These are phyloP conservation scores for Heterohyrax brucei DNA, from an alignment of 2,797 vertebrate species.

Conservation along the genomic window DNA sequence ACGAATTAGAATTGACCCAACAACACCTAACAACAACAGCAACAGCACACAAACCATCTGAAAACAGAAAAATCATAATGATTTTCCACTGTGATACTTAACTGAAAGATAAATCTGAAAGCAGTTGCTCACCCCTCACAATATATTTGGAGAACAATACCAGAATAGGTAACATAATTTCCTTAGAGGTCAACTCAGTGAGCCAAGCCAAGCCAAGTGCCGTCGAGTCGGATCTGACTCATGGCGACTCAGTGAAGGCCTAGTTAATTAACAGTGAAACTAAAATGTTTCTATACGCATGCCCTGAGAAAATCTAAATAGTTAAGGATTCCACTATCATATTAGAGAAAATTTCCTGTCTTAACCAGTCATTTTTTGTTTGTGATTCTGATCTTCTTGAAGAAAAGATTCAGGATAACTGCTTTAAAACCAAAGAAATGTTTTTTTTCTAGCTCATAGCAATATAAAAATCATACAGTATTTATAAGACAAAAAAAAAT, in stretches of 20 bases:
- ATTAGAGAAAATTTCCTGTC: not conserved
- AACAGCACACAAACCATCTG: not conserved
- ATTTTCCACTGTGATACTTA: not conserved
- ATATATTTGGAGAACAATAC: not conserved
- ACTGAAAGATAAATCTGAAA: slow-evolving; percentile 11
- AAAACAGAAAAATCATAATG: not conserved
- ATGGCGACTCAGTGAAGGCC: not conserved
- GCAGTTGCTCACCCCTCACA: not conserved
- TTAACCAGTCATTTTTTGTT: slow-evolving; percentile 6
- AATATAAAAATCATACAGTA: not conserved
- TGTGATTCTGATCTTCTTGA: not conserved
- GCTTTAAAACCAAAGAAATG: slow-evolving; percentile 40
- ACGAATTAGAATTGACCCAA: too few relatives aligned
- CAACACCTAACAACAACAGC: too few relatives aligned
- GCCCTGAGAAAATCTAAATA: not conserved
- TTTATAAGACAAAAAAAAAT: not conserved
- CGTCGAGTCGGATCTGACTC: too few relatives aligned
- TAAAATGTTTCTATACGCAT: not conserved
- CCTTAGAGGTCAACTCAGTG: not conserved
- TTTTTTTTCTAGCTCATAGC: not conserved
- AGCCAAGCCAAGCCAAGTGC: too few relatives aligned
- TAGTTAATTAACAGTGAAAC: not conserved
- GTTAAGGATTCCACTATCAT: not conserved
- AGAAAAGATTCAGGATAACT: not conserved
- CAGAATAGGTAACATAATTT: not conserved